Evolutionary conservation across 2,113 vertebrate genomes (phyloP).

Genomic region (cat (Felis catus)): F.catus_Fca126_mat1.0 CM031413.1:32461001-32461500

Average conservation of each 20-base stretch:
- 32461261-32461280: neutral
- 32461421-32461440: neutral
- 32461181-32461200: neutral
- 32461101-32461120: neutral
- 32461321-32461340: neutral
- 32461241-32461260: neutral
- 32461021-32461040: conserved; percentile 14
- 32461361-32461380: neutral
- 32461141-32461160: neutral
- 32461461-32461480: neutral
- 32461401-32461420: neutral
- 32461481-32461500: neutral
- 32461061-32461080: neutral
- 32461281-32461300: neutral
- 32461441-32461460: neutral
- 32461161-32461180: neutral
- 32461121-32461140: neutral
- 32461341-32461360: neutral
- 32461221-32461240: neutral
- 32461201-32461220: neutral
- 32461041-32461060: neutral
- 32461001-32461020: conserved; percentile 6
- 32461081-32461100: neutral
- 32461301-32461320: neutral
- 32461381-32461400: neutral